These are phyloP conservation scores for Erethizon dorsatum DNA, from an alignment of 2,797 vertebrate species.

Conservation along the genomic window DNA sequence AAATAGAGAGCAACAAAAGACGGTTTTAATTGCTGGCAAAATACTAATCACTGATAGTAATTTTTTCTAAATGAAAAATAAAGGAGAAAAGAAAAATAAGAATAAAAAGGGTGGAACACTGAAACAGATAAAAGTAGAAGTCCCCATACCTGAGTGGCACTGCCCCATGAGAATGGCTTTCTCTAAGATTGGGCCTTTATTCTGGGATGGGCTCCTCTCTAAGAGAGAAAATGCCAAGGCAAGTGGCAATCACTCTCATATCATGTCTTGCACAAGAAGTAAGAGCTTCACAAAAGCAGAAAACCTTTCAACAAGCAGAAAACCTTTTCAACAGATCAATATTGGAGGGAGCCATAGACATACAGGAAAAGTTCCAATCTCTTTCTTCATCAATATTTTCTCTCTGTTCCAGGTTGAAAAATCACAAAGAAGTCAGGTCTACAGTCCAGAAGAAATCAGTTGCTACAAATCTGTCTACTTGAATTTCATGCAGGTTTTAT, in stretches of 20 bases:
- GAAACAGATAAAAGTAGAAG: not conserved
- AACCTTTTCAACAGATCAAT: too few relatives aligned
- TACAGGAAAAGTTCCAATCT: fast-evolving
- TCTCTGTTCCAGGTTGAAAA: not conserved
- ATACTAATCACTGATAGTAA: not conserved
- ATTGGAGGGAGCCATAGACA: not conserved
- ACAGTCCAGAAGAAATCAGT: not conserved
- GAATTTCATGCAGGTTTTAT: constrained; percentile 30
- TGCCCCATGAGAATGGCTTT: not conserved
- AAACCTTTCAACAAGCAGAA: not conserved
- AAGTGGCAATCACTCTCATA: not conserved
- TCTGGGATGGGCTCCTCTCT: not conserved
- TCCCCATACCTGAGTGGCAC: not conserved
- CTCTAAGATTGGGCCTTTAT: not conserved
- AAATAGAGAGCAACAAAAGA: constrained; percentile 11
- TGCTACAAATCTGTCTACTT: not conserved
- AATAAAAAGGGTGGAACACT: not conserved
- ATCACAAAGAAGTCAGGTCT: not conserved
- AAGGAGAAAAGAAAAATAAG: not conserved
- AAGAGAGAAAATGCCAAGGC: not conserved
- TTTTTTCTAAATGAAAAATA: not conserved
- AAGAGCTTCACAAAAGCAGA: not conserved
- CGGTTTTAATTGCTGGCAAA: not conserved
- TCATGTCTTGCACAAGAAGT: not conserved
- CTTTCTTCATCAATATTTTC: not conserved